These are phyloP conservation scores for Trididemnum clinides DNA, from an alignment of 23 tunicate species.

Conservation along the genomic window DNA sequence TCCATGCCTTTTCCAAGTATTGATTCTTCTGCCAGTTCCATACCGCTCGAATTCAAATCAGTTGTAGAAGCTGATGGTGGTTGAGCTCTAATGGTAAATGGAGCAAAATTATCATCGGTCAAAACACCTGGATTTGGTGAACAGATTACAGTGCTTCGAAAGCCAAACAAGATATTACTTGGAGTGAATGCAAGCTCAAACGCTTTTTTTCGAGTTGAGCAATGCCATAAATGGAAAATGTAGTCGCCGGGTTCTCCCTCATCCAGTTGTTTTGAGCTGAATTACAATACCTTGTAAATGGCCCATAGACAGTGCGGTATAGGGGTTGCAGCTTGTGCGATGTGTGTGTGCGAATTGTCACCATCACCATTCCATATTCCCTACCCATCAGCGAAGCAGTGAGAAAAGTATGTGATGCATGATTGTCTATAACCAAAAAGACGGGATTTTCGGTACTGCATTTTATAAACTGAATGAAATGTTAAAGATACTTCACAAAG, in stretches of 20 bases:
- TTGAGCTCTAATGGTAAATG: constrained; percentile 12
- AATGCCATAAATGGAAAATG: constrained; percentile 19
- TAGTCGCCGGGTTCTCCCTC: constrained; percentile 26
- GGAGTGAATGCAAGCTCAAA: too few relatives aligned
- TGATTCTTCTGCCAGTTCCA: too few relatives aligned
- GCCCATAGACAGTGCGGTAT: too few relatives aligned
- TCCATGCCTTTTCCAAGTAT: constrained; percentile 2
- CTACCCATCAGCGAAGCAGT: too few relatives aligned
- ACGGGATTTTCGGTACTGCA: too few relatives aligned
- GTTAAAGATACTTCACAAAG: constrained; percentile 16
- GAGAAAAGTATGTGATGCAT: too few relatives aligned
- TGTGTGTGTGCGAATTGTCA: constrained; percentile 22
- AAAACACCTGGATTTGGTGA: constrained; percentile 14
- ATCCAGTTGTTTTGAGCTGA: constrained; percentile 39
- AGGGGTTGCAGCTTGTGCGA: too few relatives aligned
- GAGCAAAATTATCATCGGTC: constrained; percentile 12
- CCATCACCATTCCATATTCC: neutral
- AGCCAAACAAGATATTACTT: too few relatives aligned
- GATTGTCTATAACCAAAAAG: too few relatives aligned
- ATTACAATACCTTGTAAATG: too few relatives aligned
- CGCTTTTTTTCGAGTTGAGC: constrained; percentile 26
- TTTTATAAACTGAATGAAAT: neutral
- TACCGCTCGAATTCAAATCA: too few relatives aligned
- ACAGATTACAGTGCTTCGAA: constrained; percentile 11
- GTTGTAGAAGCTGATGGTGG: constrained; percentile 11